phyloP scores from a whole-genome alignment of 2,888 invertebrate genomes.

The Rhingia campestris region DNA sequence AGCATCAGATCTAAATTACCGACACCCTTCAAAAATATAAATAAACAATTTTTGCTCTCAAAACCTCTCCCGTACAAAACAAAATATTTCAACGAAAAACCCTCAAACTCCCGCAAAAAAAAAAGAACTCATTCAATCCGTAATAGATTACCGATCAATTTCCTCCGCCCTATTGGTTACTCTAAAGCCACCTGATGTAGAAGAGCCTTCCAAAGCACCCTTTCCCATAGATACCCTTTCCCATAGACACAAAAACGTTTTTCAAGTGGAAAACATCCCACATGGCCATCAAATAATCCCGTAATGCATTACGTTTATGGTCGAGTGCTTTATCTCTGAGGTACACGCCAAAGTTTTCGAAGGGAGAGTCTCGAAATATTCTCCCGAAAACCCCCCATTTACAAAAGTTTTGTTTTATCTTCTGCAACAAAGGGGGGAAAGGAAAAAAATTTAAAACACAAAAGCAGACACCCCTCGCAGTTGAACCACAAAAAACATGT shows the following conservation, averaged over 20 bases:
- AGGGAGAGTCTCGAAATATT: conserved; percentile 12
- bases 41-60: too few species aligned
- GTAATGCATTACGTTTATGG: conserved; percentile 55
- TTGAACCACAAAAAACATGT: conserved; percentile 57
- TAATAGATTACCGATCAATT: conserved; percentile 18
- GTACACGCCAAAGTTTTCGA: conserved; percentile 29
- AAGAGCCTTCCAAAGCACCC: conserved; percentile 4
- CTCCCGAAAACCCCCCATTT: conserved; percentile 13
- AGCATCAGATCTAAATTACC: too few species aligned
- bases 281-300: conserved; percentile 56
- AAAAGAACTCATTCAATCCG: conserved; percentile 20
- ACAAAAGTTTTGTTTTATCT: conserved; percentile 35
- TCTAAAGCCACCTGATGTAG: conserved; percentile 19
- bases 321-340: conserved; percentile 47
- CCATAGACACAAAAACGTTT: conserved; percentile 21
- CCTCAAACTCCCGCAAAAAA: too few species aligned
- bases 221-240: background rate
- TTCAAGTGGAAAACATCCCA: conserved; percentile 65
- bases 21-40: too few species aligned
- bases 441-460: conserved; percentile 2
- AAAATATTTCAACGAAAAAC: too few species aligned
- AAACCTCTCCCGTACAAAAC: too few species aligned
- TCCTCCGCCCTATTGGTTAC: background rate
- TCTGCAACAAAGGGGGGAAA: conserved; percentile 18
- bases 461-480: background rate